Conservation (phyloP, 2,797 vertebrate species). For the Acropternis orthonyx region DNA sequence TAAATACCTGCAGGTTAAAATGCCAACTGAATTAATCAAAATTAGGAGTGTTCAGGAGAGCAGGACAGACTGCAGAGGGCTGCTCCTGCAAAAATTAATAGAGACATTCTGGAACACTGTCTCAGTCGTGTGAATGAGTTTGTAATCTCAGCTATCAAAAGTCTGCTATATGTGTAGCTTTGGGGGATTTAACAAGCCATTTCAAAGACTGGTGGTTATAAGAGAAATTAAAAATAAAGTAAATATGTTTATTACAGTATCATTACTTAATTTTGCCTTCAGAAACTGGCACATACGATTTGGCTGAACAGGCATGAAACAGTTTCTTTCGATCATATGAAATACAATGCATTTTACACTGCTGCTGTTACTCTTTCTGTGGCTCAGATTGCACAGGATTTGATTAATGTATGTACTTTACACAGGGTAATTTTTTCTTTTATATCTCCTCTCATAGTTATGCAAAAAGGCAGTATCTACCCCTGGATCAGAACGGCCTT, state of each 20-base stretch:
- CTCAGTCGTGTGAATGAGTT: not conserved
- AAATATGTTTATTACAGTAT: not conserved
- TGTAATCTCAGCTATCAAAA: not conserved
- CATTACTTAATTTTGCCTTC: constrained; percentile 6
- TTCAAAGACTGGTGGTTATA: not conserved
- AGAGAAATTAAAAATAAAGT: constrained; percentile 21
- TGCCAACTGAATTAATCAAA: not conserved
- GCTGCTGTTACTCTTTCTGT: not conserved
- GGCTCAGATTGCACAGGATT: not conserved
- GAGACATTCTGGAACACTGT: not conserved
- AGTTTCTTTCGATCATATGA: not conserved
- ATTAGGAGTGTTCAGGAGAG: not conserved
- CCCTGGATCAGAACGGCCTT: not conserved
- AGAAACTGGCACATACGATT: not conserved
- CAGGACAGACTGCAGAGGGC: not conserved
- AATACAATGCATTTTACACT: not conserved
- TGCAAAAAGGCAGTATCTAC: not conserved
- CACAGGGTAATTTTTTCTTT: not conserved
- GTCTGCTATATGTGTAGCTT: not conserved
- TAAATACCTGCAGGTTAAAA: not conserved
- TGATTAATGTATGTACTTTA: not conserved
- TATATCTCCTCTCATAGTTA: not conserved
- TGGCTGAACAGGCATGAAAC: not conserved
- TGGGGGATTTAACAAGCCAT: not conserved
- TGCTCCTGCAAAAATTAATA: not conserved